A percentile compares a stretch with the other conserved stretches of the same genome.
These are phyloP conservation scores for Gortyna flavago DNA, from an alignment of 2,888 invertebrate genomes.

Conservation along the genomic window DNA sequence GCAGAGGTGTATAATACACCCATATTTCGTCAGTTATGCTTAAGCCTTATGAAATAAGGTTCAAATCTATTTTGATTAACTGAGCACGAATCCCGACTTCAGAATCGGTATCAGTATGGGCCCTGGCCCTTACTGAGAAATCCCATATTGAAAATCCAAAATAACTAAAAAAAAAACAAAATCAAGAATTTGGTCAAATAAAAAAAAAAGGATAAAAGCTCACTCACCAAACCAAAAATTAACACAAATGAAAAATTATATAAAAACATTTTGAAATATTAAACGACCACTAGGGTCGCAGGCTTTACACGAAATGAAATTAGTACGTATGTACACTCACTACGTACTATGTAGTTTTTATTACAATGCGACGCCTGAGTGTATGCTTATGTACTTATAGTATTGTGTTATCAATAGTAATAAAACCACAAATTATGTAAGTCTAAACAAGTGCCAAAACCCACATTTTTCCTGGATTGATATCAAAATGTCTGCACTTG, in stretches of 20 bases:
- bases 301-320: conserved; percentile 28
- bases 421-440: conserved; percentile 39
- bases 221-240: conserved; percentile 41
- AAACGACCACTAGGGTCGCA: conserved; percentile 12
- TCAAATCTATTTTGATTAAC: neutral
- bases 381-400: neutral
- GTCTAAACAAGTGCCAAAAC: conserved; percentile 15
- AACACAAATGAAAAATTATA: conserved; percentile 5
- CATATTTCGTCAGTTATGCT: no score
- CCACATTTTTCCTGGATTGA: conserved; percentile 36
- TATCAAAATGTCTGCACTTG: neutral
- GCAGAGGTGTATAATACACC: neutral
- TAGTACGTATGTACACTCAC: no score
- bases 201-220: neutral
- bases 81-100: neutral
- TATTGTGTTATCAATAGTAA: conserved; percentile 4
- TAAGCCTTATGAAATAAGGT: neutral
- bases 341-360: neutral
- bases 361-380: neutral
- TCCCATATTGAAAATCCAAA: neutral
- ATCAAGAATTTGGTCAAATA: neutral
- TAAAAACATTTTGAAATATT: conserved; percentile 31
- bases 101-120: no score
- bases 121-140: neutral
- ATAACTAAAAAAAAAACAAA: neutral